These are phyloP conservation scores for Blennius ocellaris DNA, from an alignment of 2,113 vertebrate genomes.

Conservation along the genomic window DNA sequence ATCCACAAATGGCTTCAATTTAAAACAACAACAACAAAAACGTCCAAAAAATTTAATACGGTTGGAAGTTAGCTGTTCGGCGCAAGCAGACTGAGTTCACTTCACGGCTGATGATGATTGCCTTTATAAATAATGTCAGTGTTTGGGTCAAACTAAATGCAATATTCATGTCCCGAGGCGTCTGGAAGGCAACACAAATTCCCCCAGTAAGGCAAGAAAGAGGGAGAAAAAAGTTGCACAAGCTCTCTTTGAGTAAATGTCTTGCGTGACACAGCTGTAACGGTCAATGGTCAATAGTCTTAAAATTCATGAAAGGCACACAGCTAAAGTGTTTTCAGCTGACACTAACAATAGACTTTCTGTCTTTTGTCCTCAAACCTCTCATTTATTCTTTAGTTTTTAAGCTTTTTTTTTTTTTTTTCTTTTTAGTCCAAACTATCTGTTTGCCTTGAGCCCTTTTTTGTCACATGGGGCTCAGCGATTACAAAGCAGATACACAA, in stretches of 20 bases:
- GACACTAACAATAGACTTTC: conserved; percentile 1
- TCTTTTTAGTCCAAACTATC: background rate
- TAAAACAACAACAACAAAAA: too few species aligned
- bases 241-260: conserved; percentile 25
- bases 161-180: conserved; percentile 54
- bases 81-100: conserved; percentile 43
- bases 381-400: background rate
- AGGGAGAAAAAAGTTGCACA: conserved; percentile 28
- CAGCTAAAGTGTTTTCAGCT: conserved; percentile 16
- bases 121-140: conserved; percentile 65
- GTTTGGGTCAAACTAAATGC: conserved; percentile 58
- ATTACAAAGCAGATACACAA: conserved; percentile 32
- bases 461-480: conserved; percentile 6
- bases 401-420: background rate
- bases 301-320: background rate
- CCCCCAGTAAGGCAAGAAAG: conserved; percentile 11
- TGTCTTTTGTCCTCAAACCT: conserved; percentile 7
- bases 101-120: conserved; percentile 58
- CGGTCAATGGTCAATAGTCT: conserved; percentile 11
- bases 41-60: conserved; percentile 13
- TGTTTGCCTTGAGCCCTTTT: conserved; percentile 27
- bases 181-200: conserved; percentile 41
- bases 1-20: conserved; percentile 22
- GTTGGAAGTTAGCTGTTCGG: conserved; percentile 53
- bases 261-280: conserved; percentile 30